phyloP scores from a whole-genome alignment of 92 coral and sea anemone species.

The Epizoanthus rinbou region DNA sequence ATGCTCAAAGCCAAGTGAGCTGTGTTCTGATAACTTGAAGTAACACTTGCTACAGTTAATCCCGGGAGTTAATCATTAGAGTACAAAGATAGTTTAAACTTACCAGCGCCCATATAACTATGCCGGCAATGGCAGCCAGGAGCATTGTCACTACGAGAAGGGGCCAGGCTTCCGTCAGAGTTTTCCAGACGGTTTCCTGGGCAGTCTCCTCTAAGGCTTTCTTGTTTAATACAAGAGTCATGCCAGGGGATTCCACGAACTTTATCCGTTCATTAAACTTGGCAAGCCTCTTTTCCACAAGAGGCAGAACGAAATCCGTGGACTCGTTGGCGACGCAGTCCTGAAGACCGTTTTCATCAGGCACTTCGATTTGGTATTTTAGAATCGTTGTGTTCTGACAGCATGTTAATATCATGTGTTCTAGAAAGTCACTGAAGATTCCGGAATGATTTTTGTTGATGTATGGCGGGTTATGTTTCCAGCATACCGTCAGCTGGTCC shows the following conservation, averaged over 20 bases:
- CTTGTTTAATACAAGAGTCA: conserved; percentile 35
- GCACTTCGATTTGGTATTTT: conserved; percentile 18
- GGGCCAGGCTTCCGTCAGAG: conserved; percentile 28
- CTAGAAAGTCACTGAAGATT: conserved; percentile 27
- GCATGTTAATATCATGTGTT: conserved; percentile 23
- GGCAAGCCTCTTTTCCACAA: neutral
- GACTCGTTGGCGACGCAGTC: conserved; percentile 30
- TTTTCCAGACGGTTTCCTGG: conserved; percentile 32
- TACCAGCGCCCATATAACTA: conserved; percentile 35
- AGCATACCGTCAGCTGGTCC: conserved; percentile 9
- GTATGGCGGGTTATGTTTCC: conserved; percentile 34
- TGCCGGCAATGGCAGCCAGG: conserved; percentile 34
- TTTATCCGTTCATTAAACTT: neutral
- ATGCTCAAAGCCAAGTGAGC: neutral
- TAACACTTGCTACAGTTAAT: too few relatives aligned
- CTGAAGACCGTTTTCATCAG: conserved; percentile 24
- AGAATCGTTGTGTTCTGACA: conserved; percentile 4
- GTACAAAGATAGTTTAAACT: neutral
- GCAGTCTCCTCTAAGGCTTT: conserved; percentile 28
- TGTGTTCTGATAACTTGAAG: too few relatives aligned
- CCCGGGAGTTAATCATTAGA: too few relatives aligned
- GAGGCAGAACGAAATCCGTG: conserved; percentile 28
- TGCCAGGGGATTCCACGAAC: conserved; percentile 29
- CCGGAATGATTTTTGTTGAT: conserved; percentile 25
- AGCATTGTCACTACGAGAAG: conserved; percentile 5